Evolutionary conservation across 35 echinoderm and acorn worm species (phyloP), one percentile per base, ranked within the genome.

Genomic region (Eucidaris tribuloides): DNA sequence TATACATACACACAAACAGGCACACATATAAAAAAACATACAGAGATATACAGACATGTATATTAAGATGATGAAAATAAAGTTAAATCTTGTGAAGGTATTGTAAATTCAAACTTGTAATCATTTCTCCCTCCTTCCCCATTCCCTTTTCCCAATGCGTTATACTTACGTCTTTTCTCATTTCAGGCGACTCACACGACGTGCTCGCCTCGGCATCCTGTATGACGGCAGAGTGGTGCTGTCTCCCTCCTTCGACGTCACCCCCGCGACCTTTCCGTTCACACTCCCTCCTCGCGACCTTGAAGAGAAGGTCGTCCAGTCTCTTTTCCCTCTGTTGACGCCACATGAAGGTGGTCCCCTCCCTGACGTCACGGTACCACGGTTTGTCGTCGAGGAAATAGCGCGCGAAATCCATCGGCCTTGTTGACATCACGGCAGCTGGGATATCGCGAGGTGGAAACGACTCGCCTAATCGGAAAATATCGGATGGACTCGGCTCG

Each of bases 151-250:
- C n/a, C n/a, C n/a, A n/a, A n/a, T n/a, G 22, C 38, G 44, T 22
- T 44, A n/a, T 52, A 20, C 68, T 43, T 74, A 74, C 68, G 22
- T 74, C 68, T 14, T 35, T 27, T 44, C 37, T 74, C 3, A 36
- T 35, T 24, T 74, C 68, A 22, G 68, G 68, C 25, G 68, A 74
- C 20, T 74, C 68, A 44, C 68, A 74, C 24, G 68, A 74, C 25
- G 68, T 74, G 37, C 37, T 43, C n/a, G 68, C 68, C 68, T 74
- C 68, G 38, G 68, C 68, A 74, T 74, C 68, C 40, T 74, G 68
- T 9, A 74, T 74, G 68, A 74, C 68, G 24, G 68, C 24, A 44
- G 68, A 41, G 5, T 17, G 68, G 38, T 74, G 14, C 14, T 27
- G 29, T 23, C 44, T 74, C 30, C 68, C 34, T 38, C 44, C 68